Percentiles rank a stretch among this genome's conserved stretches.
phyloP scores from a whole-genome alignment of 1,140 invertebrate genomes.

The Pseudachorutes palmiensis region DNA sequence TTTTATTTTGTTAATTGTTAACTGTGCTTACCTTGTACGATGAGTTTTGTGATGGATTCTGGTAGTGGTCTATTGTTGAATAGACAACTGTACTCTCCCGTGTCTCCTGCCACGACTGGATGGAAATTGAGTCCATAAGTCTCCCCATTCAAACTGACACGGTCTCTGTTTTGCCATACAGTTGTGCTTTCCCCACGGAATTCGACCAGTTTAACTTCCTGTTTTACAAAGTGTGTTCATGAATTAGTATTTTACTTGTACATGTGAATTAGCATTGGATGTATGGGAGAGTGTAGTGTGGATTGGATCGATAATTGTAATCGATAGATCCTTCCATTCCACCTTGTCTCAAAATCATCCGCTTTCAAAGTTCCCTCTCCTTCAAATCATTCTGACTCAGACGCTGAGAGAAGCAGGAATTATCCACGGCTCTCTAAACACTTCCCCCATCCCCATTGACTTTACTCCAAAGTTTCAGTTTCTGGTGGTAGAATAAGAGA shows the following conservation, averaged over 20 bases:
- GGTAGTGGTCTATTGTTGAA: slow-evolving; percentile 58
- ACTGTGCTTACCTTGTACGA: slow-evolving; percentile 53
- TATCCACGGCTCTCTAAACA: slow-evolving; percentile 8
- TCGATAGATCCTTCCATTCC: not conserved
- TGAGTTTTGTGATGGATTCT: slow-evolving; percentile 54
- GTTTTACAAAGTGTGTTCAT: too few relatives aligned
- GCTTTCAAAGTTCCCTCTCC: not conserved
- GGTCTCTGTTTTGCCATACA: slow-evolving; percentile 47
- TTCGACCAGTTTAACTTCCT: slow-evolving; percentile 45
- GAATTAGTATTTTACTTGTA: too few relatives aligned
- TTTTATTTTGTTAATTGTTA: not conserved
- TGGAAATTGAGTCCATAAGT: slow-evolving; percentile 57
- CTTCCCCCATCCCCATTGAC: not conserved
- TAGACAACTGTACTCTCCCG: slow-evolving; percentile 57
- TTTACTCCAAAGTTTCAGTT: not conserved
- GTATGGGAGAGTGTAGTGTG: too few relatives aligned
- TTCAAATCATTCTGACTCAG: slow-evolving; percentile 1
- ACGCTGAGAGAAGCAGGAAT: not conserved
- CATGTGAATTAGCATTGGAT: too few relatives aligned
- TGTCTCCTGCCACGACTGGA: slow-evolving; percentile 54
- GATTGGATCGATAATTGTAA: too few relatives aligned
- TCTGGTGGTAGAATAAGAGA: not conserved
- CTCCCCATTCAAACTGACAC: slow-evolving; percentile 51
- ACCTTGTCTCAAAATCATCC: slow-evolving; percentile 1
- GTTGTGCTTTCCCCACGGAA: slow-evolving; percentile 49